Evolutionary conservation across 2,888 invertebrate genomes (phyloP).

Genomic region (Pachycephus smyrnensis): DNA sequence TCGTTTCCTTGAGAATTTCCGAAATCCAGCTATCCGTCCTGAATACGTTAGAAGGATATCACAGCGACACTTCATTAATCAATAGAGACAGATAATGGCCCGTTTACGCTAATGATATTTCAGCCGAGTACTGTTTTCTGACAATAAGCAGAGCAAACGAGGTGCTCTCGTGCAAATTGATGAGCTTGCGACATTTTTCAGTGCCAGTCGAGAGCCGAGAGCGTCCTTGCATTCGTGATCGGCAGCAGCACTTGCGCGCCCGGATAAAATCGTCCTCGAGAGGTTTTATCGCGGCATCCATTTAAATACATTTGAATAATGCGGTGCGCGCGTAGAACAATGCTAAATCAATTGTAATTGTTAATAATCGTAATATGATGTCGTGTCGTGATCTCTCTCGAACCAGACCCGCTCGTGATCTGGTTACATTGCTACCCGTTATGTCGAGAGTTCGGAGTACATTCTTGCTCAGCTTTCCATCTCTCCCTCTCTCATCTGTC

Average conservation of each 20-base stretch:
- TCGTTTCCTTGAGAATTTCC: background rate
- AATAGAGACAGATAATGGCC: background rate
- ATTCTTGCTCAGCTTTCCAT: slow-evolving; percentile 44
- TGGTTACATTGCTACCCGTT: slow-evolving; percentile 59
- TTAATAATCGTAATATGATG: slow-evolving; percentile 57
- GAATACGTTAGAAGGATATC: background rate
- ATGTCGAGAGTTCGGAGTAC: slow-evolving; percentile 51
- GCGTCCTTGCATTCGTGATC: background rate
- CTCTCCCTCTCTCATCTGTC: slow-evolving; percentile 26
- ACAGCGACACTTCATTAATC: background rate
- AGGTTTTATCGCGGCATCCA: background rate
- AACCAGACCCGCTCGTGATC: slow-evolving; percentile 43
- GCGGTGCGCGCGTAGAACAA: slow-evolving; percentile 45
- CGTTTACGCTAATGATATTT: background rate
- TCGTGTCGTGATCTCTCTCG: slow-evolving; percentile 22
- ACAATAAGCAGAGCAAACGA: background rate
- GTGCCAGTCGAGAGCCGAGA: background rate
- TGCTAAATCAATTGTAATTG: slow-evolving; percentile 59
- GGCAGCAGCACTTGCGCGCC: background rate
- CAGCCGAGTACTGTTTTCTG: background rate
- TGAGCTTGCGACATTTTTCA: background rate
- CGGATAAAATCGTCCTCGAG: background rate
- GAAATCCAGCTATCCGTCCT: background rate
- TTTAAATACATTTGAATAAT: slow-evolving; percentile 59
- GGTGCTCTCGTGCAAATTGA: background rate